Base-by-base conservation (phyloP, 2,888 invertebrate genomes). In the Orchesellides sinensis region DNA sequence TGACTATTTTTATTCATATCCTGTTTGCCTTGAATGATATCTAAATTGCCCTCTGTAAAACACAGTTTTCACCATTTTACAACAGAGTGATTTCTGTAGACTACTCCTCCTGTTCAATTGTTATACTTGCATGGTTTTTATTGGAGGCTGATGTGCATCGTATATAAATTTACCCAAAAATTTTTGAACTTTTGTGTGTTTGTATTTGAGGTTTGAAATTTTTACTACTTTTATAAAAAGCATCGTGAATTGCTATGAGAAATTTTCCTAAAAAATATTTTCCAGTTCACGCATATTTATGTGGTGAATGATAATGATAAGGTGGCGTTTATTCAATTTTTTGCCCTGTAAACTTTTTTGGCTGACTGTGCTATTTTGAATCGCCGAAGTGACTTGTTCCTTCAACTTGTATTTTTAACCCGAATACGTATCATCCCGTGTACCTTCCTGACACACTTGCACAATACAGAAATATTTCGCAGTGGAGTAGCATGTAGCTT, bases 371-470 rank as follows among this genome's bases (percentile, higher is more conserved):
- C 40, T 61, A 72, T 72, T 72, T 72, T 59, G 70, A 29, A 45
- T 70, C 40, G 40, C 25, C 54, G 47, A 70, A n/a, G 56, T 70
- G 49, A 56, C 70, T 70, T 56, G 14, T 54, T 54, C 56, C 56
- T 29, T 56, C 40, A 45, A 70, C 40, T 56, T 70, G 70, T 56
- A 70, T 70, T 70, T n/a, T 52, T 56, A 29, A 61, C 72, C 72
- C 25, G 19, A 72, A 72, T 72, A 45, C 59, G 45, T 72, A 47
- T 40, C 54, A 72, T 72, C 56, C 70, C 23, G 29, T 69, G 12
- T 32, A 25, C 68, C 49, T 17, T 54, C 49, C 68, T 54, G 35
- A 27, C 25, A 47, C 61, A 72, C n/a, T n/a, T n/a, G n/a, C 29
- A 32, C 17, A 72, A 72, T 45, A 59, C 29, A 59, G 14, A 32